These are phyloP conservation scores for Wasmannia auropunctata DNA, from an alignment of 1,140 invertebrate species.

Conservation along the genomic window DNA sequence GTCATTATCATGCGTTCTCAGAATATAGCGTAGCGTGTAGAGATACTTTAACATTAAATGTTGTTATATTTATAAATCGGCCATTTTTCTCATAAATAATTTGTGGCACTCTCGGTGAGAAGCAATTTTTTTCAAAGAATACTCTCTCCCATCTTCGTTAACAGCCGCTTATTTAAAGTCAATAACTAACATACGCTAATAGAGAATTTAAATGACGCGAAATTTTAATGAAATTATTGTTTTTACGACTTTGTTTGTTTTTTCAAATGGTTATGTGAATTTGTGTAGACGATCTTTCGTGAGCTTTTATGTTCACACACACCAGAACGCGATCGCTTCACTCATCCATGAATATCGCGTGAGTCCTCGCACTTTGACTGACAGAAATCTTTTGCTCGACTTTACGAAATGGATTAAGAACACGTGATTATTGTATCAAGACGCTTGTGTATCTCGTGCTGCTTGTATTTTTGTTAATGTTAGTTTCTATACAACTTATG, in stretches of 20 bases:
- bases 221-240: too few relatives aligned
- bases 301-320: conserved; percentile 40
- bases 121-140: background rate
- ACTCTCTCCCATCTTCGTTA: background rate
- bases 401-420: conserved; percentile 70
- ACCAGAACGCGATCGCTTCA: background rate
- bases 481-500: background rate
- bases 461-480: background rate
- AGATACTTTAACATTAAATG: background rate
- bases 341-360: conserved; percentile 79
- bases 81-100: background rate
- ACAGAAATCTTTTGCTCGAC: conserved; percentile 40
- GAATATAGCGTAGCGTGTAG: background rate
- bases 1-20: too few relatives aligned
- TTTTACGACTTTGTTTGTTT: background rate
- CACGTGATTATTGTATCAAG: conserved; percentile 47
- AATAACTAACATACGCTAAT: background rate
- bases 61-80: background rate
- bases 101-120: background rate
- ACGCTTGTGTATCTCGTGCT: background rate
- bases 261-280: background rate
- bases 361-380: conserved; percentile 35
- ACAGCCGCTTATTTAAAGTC: background rate
- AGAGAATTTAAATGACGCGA: background rate
- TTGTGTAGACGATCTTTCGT: conserved; percentile 2